phyloP scores from a whole-genome alignment of 2,113 vertebrate species.

The Enhydra lutris region DNA sequence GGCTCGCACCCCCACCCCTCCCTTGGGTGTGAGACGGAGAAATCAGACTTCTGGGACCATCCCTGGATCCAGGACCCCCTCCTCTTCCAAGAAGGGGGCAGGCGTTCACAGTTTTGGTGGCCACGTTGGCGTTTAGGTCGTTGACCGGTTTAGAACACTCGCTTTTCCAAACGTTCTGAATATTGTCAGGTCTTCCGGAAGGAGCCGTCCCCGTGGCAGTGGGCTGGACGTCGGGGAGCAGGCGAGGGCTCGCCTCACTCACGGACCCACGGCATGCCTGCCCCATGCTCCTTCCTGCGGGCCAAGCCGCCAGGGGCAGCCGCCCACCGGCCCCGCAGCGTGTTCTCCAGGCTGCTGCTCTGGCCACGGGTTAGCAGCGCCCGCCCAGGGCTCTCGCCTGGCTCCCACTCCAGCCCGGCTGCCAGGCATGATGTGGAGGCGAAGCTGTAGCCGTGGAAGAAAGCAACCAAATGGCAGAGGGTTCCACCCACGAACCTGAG shows the following conservation, averaged over 20 bases:
- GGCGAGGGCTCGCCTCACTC: not conserved
- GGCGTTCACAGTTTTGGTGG: rapidly evolving
- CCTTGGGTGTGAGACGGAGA: not conserved
- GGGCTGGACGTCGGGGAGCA: not conserved
- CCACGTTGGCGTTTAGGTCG: rapidly evolving
- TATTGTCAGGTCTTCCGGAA: not conserved
- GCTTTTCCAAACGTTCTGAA: not conserved
- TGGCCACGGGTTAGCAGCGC: not conserved
- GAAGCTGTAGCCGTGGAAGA: rapidly evolving
- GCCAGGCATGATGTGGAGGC: rapidly evolving
- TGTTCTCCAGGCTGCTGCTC: too few relatives aligned
- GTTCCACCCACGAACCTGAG: rapidly evolving
- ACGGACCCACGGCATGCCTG: rapidly evolving
- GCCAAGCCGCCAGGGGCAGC: not conserved
- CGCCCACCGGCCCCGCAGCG: rapidly evolving
- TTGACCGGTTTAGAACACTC: not conserved
- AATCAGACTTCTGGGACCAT: rapidly evolving
- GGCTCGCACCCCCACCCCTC: too few relatives aligned
- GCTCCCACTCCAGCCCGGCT: not conserved
- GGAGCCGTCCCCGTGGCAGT: rapidly evolving
- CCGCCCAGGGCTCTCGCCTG: rapidly evolving
- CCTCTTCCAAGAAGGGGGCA: not conserved
- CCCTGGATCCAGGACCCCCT: rapidly evolving
- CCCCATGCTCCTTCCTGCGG: not conserved
- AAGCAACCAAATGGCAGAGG: not conserved